Percentiles rank a stretch among this genome's conserved stretches.
phyloP scores from a whole-genome alignment of 2,797 vertebrate species.

The Galagoides demidoff region DNA sequence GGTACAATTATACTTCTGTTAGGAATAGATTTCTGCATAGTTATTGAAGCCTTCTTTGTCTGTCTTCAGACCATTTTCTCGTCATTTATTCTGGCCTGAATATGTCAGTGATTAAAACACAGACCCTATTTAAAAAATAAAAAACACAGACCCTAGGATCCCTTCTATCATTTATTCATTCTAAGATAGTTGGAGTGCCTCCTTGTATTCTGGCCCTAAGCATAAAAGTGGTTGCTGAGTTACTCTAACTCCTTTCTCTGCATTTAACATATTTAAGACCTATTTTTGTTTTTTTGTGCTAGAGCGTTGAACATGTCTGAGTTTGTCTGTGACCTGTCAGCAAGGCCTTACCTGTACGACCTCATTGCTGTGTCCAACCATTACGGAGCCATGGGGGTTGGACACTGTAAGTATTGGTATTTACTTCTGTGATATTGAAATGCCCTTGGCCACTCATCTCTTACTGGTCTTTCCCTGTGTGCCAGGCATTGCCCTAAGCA shows the following conservation, averaged over 20 bases:
- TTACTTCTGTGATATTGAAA: not conserved
- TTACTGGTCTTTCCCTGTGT: not conserved
- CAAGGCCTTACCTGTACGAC: conserved; percentile 94
- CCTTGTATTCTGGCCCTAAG: not conserved
- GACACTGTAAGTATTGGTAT: conserved; percentile 94
- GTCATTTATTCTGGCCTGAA: not conserved
- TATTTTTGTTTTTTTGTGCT: conserved; percentile 68
- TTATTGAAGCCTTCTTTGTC: not conserved
- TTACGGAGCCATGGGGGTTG: conserved; percentile 98
- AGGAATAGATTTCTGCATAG: not conserved
- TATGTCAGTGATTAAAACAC: not conserved
- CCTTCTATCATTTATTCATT: not conserved
- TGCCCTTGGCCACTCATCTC: not conserved
- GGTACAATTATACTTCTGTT: not conserved
- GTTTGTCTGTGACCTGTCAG: conserved; percentile 95
- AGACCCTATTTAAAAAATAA: not conserved
- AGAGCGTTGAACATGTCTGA: conserved; percentile 97
- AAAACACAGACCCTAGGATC: not conserved
- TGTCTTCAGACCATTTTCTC: not conserved
- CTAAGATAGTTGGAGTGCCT: not conserved
- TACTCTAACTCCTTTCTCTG: not conserved
- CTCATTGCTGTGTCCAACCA: conserved; percentile 98
- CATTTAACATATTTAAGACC: not conserved
- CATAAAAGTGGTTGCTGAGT: not conserved
- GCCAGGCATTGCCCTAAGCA: not conserved